phyloP scores from a whole-genome alignment of 2,797 vertebrate genomes.

The Kryptolebias ocellatus region DNA sequence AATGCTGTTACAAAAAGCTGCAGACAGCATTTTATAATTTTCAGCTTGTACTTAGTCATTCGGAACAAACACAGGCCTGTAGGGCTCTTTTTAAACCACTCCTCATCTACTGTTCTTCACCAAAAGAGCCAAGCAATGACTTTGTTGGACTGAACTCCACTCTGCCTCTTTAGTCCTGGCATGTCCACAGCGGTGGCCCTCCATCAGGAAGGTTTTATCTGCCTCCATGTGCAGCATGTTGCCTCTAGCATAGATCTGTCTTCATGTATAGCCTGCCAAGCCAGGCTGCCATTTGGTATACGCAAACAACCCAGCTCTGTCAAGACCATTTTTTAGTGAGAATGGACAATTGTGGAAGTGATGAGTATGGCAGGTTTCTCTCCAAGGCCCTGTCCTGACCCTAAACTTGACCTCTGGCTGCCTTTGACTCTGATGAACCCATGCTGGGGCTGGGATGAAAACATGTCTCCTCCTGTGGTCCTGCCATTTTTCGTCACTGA shows the following conservation, averaged over 20 bases:
- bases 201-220: conserved; percentile 59
- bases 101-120: conserved; percentile 37
- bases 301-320: conserved; percentile 32
- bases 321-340: conserved; percentile 32
- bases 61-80: neutral
- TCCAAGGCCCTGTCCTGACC: conserved; percentile 36
- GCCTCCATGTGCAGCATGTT: conserved; percentile 46
- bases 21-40: neutral
- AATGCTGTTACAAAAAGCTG: conserved; percentile 4
- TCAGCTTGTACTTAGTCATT: neutral
- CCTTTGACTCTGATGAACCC: conserved; percentile 29
- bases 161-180: conserved; percentile 45
- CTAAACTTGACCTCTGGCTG: conserved; percentile 23
- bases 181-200: conserved; percentile 48
- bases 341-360: conserved; percentile 54
- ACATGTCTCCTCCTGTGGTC: conserved; percentile 9
- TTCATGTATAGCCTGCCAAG: conserved; percentile 40
- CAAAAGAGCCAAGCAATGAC: conserved; percentile 34
- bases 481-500: conserved; percentile 4
- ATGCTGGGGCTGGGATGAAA: conserved; percentile 11
- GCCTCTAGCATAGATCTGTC: conserved; percentile 49
- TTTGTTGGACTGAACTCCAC: conserved; percentile 28
- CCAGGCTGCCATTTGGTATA: conserved; percentile 33
- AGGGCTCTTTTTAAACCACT: conserved; percentile 25
- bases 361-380: conserved; percentile 19